Evolutionary conservation across 2,113 vertebrate species (phyloP), one percentile per base, ranked within the genome.

Genomic region (Okapia johnstoni): DNA sequence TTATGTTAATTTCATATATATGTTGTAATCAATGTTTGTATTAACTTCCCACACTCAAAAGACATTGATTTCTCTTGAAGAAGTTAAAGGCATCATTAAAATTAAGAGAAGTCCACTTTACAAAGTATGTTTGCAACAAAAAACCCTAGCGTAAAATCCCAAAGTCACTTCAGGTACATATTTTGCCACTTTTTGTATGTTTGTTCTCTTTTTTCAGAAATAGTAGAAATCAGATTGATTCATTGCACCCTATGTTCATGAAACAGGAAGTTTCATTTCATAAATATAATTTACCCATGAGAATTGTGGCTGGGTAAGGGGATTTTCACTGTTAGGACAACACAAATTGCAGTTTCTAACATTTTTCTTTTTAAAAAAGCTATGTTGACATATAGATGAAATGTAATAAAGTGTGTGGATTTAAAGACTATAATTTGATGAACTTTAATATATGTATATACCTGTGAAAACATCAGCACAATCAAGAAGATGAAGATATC

Each of bases 251-350:
- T 3, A 1, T 25, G 48, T 12, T 93, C 19, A 7, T 50, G 5
- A 79, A 54, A 48, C 25, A 85, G 57, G 46, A 85, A 54, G 30
- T 60, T 89, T 40, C 73, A 33, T 50, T 90, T 90, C 92, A 5
- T 43, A 50, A 54, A 52, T 66, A 7, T 17, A 43, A 52, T 33
- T 66, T 50, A 23, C 30, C 54, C 40, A 4, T 50, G 70, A 26
- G 57, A 40, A n/a, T 28, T 33, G 14, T 26, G 90, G 61, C 48
- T 66, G 5, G 2, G 40, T 21, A 21, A 58, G 50, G 52, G n/a
- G 63, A 28, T 46, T 76, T 61, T 77, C 15, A 76, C 60, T 46
- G 60, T 36, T 28, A 77, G 28, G 4, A 33, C 25, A 50, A 19
- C 11, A 54, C 12, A 43, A 26, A 33, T 15, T 2, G 6, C 11